These are phyloP conservation scores for Uropsilus gracilis DNA, from an alignment of 2,113 vertebrate species.

Conservation along the genomic window DNA sequence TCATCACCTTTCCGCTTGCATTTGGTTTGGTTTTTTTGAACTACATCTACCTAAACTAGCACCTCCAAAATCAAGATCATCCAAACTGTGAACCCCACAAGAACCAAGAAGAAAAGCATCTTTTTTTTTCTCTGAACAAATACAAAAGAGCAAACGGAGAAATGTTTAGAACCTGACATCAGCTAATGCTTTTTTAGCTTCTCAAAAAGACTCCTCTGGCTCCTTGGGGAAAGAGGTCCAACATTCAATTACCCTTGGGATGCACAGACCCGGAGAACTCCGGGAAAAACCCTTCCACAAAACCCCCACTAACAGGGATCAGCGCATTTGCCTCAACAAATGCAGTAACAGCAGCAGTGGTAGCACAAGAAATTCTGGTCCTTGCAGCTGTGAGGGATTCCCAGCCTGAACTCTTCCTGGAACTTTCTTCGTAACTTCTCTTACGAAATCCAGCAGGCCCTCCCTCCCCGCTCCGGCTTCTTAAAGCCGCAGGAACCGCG, in stretches of 20 bases:
- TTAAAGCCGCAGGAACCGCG: neutral
- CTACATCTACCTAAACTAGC: neutral
- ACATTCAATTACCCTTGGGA: neutral
- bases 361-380: slow-evolving; percentile 44
- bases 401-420: slow-evolving; percentile 64
- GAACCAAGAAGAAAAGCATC: neutral
- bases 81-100: neutral
- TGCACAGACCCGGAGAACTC: neutral
- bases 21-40: neutral
- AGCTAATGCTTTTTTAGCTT: neutral
- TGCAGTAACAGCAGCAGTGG: neutral
- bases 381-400: slow-evolving; percentile 51
- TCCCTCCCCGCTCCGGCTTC: slow-evolving; percentile 15
- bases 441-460: slow-evolving; percentile 69
- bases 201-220: neutral
- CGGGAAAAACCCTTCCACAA: neutral
- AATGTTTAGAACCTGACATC: neutral
- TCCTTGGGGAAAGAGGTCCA: neutral
- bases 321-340: neutral
- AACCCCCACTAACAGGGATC: neutral
- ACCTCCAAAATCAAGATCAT: neutral
- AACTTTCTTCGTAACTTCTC: slow-evolving; percentile 62
- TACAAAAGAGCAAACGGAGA: neutral
- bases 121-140: neutral
- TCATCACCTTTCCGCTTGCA: neutral